Evolutionary conservation across 1,140 invertebrate species (phyloP).

Genomic region (Argopecten irradians): DNA sequence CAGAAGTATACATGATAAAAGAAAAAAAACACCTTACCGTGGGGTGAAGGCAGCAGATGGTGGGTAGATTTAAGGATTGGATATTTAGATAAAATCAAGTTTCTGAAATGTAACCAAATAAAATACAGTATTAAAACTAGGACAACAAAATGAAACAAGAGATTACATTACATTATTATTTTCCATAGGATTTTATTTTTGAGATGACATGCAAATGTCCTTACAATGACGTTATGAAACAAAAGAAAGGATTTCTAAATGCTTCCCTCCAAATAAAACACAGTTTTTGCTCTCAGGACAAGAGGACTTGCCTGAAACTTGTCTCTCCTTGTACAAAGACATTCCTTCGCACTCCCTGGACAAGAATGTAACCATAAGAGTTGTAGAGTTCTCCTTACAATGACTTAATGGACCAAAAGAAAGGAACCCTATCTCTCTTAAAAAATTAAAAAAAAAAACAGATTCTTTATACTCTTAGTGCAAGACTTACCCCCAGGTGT

Average conservation of each 20-base stretch:
- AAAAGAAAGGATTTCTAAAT: too few relatives aligned
- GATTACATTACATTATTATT: too few relatives aligned
- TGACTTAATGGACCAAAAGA: not conserved
- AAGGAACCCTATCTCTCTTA: not conserved
- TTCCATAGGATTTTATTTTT: not conserved
- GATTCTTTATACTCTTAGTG: too few relatives aligned
- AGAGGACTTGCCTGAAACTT: too few relatives aligned
- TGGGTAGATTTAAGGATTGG: conserved; percentile 76
- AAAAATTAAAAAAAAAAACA: not conserved
- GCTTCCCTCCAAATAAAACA: too few relatives aligned
- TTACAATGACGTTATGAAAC: not conserved
- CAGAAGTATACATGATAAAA: too few relatives aligned
- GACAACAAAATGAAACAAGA: too few relatives aligned
- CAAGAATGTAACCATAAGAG: too few relatives aligned
- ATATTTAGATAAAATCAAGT: conserved; percentile 76
- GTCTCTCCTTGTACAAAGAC: too few relatives aligned
- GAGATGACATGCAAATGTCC: not conserved
- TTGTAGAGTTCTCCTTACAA: not conserved
- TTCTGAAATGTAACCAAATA: conserved; percentile 62
- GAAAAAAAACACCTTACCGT: conserved; percentile 75
- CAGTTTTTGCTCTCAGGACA: too few relatives aligned
- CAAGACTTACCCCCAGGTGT: conserved; percentile 76
- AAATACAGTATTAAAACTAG: conserved; percentile 5
- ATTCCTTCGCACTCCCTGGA: too few relatives aligned
- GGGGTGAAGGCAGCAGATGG: conserved; percentile 76